Evolutionary conservation across 92 coral and sea anemone species (phyloP).

Genomic region (Pocillopora grandis): DNA sequence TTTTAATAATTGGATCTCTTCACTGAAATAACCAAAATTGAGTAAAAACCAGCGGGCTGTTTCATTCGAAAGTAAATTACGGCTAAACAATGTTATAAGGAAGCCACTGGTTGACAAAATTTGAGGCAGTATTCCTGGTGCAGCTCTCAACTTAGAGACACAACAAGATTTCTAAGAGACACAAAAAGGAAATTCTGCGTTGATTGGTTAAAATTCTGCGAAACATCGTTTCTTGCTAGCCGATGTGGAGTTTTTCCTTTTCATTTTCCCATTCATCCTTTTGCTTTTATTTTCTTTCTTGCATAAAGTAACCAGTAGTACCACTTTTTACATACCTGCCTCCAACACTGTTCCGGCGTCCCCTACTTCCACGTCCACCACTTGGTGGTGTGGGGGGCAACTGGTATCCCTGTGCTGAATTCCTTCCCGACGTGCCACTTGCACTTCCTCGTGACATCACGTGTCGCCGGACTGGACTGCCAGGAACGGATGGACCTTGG

Average conservation of each 20-base stretch:
- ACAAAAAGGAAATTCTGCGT: no score
- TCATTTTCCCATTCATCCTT: not conserved
- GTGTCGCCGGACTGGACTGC: slow-evolving; percentile 44
- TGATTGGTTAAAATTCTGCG: no score
- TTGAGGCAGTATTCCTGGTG: no score
- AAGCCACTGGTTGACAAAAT: no score
- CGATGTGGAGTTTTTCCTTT: no score
- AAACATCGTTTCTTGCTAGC: no score
- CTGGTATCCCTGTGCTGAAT: slow-evolving; percentile 45
- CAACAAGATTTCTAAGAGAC: no score
- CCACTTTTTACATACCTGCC: slow-evolving; percentile 52
- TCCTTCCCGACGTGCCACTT: slow-evolving; percentile 42
- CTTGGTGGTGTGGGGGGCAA: slow-evolving; percentile 89
- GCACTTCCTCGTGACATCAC: slow-evolving; percentile 31
- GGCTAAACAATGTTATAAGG: not conserved
- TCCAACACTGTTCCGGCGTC: slow-evolving; percentile 71
- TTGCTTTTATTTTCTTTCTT: not conserved
- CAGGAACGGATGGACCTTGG: slow-evolving; percentile 31
- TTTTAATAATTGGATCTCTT: slow-evolving; percentile 61
- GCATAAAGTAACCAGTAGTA: no score
- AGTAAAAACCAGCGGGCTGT: not conserved
- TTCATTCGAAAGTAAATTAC: not conserved
- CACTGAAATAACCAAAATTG: slow-evolving; percentile 36
- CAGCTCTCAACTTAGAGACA: no score
- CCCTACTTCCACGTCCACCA: slow-evolving; percentile 74